Conservation (phyloP, 2,113 vertebrate genomes). For the Paradoxurus hermaphroditus region DNA sequence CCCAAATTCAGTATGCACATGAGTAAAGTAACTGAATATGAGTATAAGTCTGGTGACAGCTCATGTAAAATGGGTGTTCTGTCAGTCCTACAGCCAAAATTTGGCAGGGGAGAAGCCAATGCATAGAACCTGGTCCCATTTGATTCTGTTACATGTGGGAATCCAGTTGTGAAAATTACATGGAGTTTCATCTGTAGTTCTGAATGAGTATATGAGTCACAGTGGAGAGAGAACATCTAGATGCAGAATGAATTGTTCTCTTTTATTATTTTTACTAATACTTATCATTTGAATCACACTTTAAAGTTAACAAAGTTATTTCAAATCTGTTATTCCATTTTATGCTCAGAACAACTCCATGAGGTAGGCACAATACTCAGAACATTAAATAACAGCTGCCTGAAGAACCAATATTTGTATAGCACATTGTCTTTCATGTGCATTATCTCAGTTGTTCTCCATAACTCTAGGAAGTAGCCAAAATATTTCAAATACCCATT, state of each 20-base stretch:
- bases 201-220: constrained; percentile 54
- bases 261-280: constrained; percentile 67
- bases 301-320: constrained; percentile 61
- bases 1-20: background rate
- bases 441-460: constrained; percentile 1
- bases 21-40: background rate
- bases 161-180: constrained; percentile 29
- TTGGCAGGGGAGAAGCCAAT: background rate
- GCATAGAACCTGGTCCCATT: background rate
- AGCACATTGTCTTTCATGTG: background rate
- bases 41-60: background rate
- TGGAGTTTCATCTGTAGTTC: constrained; percentile 18
- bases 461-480: constrained; percentile 21
- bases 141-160: background rate
- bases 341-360: constrained; percentile 30
- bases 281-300: constrained; percentile 51
- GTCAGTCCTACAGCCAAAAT: background rate
- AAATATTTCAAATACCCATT: constrained; percentile 22
- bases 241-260: constrained; percentile 46
- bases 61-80: background rate
- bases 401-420: constrained; percentile 2
- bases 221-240: constrained; percentile 51
- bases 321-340: constrained; percentile 45
- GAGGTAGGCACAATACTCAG: constrained; percentile 23
- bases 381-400: constrained; percentile 52